Conservation (phyloP, 2,797 vertebrate species). For the Danio jaintianensis region DNA sequence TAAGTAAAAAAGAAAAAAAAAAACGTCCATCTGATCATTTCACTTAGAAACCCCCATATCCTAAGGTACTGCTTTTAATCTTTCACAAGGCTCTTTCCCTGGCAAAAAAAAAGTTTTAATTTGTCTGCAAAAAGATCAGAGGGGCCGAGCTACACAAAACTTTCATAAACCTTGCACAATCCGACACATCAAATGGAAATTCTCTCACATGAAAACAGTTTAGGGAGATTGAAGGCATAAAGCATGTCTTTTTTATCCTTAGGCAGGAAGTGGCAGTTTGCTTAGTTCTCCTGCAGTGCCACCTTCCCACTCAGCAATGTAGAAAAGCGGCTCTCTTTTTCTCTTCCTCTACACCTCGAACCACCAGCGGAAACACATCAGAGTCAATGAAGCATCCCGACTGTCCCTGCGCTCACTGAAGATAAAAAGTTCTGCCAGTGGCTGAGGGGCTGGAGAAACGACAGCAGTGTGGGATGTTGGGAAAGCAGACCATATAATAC, state of each 20-base stretch:
- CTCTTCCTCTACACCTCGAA: slow-evolving; percentile 41
- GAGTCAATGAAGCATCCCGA: slow-evolving; percentile 34
- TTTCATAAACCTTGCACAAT: slow-evolving; percentile 50
- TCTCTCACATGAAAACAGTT: slow-evolving; percentile 52
- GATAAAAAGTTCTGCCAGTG: slow-evolving; percentile 38
- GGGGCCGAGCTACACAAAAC: slow-evolving; percentile 52
- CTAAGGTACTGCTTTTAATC: slow-evolving; percentile 28
- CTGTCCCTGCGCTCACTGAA: slow-evolving; percentile 18
- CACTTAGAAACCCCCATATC: slow-evolving; percentile 25
- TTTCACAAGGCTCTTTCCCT: slow-evolving; percentile 14
- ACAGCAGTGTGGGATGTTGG: slow-evolving; percentile 32
- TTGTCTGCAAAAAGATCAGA: slow-evolving; percentile 49
- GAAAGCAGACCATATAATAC: slow-evolving; percentile 33
- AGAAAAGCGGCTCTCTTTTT: slow-evolving; percentile 38
- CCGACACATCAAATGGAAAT: slow-evolving; percentile 67
- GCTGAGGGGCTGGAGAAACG: slow-evolving; percentile 27
- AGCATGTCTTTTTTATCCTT: background rate
- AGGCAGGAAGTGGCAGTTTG: slow-evolving; percentile 13
- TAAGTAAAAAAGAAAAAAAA: no score
- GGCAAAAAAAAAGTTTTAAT: slow-evolving; percentile 1
- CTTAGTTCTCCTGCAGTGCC: slow-evolving; percentile 15
- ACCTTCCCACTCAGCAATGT: slow-evolving; percentile 37
- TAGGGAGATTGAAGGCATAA: slow-evolving; percentile 50
- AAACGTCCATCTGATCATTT: slow-evolving; percentile 5
- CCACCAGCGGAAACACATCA: slow-evolving; percentile 32